Conservation (phyloP, 2,888 invertebrate genomes). For the Xestia ashworthii region DNA sequence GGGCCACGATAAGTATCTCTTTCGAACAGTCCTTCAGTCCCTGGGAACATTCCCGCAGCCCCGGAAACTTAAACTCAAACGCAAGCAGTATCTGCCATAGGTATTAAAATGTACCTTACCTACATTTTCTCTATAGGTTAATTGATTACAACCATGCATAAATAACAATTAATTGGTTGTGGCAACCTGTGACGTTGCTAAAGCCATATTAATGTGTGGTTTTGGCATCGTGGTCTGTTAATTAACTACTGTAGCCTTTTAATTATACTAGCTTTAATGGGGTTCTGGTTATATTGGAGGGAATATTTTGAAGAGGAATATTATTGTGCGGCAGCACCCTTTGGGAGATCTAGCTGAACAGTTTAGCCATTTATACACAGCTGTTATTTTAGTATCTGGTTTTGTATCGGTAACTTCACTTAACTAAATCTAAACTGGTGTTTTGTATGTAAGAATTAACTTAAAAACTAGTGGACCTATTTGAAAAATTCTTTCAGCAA, state of each 20-base stretch:
- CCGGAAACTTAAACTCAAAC: too few relatives aligned
- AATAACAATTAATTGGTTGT: conserved; percentile 11
- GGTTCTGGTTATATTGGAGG: conserved; percentile 1
- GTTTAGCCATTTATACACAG: neutral
- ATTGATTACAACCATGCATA: neutral
- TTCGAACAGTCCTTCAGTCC: too few relatives aligned
- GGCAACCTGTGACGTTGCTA: conserved; percentile 12
- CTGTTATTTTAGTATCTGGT: neutral
- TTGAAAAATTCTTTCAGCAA: too few relatives aligned
- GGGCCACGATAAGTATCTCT: too few relatives aligned
- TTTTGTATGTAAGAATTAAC: too few relatives aligned
- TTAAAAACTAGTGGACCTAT: too few relatives aligned
- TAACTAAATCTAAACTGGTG: too few relatives aligned
- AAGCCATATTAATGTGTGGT: conserved; percentile 29
- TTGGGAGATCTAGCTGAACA: neutral
- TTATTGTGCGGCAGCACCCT: neutral
- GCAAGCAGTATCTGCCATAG: neutral
- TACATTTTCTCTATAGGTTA: neutral
- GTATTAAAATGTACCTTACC: neutral
- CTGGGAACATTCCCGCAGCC: too few relatives aligned
- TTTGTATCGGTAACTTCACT: neutral
- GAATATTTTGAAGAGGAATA: neutral
- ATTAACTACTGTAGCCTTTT: conserved; percentile 38
- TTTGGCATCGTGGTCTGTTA: conserved; percentile 9
- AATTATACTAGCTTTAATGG: conserved; percentile 20